phyloP scores from a whole-genome alignment of 1,140 invertebrate genomes.

The Holcopasites calliopsidis region DNA sequence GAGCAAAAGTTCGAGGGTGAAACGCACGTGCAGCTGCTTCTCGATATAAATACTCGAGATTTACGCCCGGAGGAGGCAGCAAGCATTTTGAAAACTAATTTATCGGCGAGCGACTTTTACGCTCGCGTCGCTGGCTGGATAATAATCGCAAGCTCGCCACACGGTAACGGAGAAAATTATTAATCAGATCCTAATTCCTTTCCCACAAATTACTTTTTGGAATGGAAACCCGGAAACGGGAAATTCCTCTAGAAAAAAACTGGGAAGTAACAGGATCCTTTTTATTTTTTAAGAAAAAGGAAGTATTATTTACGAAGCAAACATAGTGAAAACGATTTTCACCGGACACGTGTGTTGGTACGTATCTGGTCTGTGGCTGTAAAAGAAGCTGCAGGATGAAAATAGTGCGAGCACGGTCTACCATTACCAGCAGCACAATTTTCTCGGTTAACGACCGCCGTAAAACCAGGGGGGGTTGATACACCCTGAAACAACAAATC shows the following conservation, averaged over 20 bases:
- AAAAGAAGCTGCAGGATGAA: constrained; percentile 37
- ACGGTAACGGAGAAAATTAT: no score
- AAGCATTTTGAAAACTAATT: constrained; percentile 9
- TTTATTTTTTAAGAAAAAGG: not conserved
- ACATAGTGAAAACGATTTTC: not conserved
- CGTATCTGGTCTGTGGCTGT: no score
- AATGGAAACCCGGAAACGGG: no score
- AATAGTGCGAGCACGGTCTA: constrained; percentile 42
- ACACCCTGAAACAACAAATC: constrained; percentile 33
- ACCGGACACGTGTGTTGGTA: no score
- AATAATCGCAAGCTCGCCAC: not conserved
- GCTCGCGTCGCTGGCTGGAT: not conserved
- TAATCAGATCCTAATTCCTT: no score
- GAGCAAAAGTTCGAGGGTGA: not conserved
- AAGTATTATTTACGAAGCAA: not conserved
- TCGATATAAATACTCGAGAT: constrained; percentile 27
- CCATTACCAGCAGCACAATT: constrained; percentile 49
- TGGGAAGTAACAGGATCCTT: no score
- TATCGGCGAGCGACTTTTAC: constrained; percentile 10
- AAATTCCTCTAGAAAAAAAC: no score
- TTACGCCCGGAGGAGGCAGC: not conserved
- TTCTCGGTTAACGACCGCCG: constrained; percentile 50
- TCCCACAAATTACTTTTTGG: no score
- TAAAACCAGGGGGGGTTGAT: constrained; percentile 38
- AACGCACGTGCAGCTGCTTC: constrained; percentile 7